Evolutionary conservation across 2,888 invertebrate species (phyloP), one percentile per base, ranked within the genome.

Genomic region (Cryptus armator): DNA sequence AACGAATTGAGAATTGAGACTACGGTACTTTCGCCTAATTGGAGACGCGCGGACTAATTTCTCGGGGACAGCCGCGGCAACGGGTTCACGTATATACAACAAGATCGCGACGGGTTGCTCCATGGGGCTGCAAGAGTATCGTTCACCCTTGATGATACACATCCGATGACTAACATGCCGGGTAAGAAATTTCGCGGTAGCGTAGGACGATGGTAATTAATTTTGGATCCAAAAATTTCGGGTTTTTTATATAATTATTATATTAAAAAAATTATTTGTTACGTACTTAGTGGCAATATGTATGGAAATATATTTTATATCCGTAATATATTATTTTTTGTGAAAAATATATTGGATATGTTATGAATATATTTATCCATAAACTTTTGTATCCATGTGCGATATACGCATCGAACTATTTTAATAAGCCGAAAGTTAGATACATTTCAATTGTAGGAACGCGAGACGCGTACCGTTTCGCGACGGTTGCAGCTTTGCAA

Each of bases 41-140:
- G 82, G 75, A 85, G 75, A 56, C 29, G 75, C 74, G 62, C 66
- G 51, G 70, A 84, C 81, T 81, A 81, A 84, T 84, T 84, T 84
- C 72, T 81, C 62, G n/a, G 29, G 44, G 62, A 79, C 37, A 68
- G 43, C 24, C 74, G n/a, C 43, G 19, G 56, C 53, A 56, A 56
- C 44, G 56, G 56, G 67, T 32, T 44, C 4, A 24, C 37, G 14
- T 43, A 24, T 48, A 10, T 10, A 37, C 29, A 19, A 59, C 59
- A 12, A 48, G 56, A 59, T 68, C 43, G n/a, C 51, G 19, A n/a
- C 37, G 24, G 24, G 24, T 24, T 24, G 14, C 4, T 67, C 48
- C 48, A 56, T 32, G 72, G 56, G 46, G 59, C 37, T 16, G 43
- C 59, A 48, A 37, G n/a, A 53, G 78, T 78, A 78, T 74, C 68